Evolutionary conservation across 2,797 vertebrate species (phyloP), one percentile per base, ranked within the genome.

Genomic region (Amblyraja radiata): DNA sequence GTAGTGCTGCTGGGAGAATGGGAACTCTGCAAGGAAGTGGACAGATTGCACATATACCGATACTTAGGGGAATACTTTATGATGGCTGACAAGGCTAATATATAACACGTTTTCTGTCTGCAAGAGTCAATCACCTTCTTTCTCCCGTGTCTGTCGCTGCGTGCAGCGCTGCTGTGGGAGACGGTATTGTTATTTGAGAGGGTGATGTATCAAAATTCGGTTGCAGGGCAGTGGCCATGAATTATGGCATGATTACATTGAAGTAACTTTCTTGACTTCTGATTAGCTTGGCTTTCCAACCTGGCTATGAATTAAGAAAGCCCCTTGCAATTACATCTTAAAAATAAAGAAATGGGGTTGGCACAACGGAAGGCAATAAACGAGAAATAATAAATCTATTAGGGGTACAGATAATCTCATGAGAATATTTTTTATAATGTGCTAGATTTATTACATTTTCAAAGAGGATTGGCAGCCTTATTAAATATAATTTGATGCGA

Each of bases 11-110:
- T 97, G 97, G 97, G 96, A 97, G 95, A 96, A 95, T 96, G 96
- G 96, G 93, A 96, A 96, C 95, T 96, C 25, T 74, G 96, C 95
- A 94, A 96, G 96, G 95, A 95, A 96, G 23, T 95, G 94, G 96
- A 98, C 97, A 98, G 97, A 98, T 98, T 97, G 97, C 94, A 96
- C 95, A 95, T 96, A 96, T 96, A 96, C 97, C 95, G 96, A 97
- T 97, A 97, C 97, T 97, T 98, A 93, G n/a, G 97, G 97, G 97
- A 97, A 96, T 95, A 95, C 97, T 97, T 98, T 97, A 97, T 94
- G 96, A 97, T 96, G 96, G 96, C 97, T 98, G 97, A 97, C 97
- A 98, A 97, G 96, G 96, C 96, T 96, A 96, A 96, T 95, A 96
- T 96, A 96, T 95, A 94, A 94, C 95, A 94, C 94, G 94, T 94